A percentile compares a stretch with the other conserved stretches of the same genome.
These are phyloP conservation scores for Zaprionus kolodkinae DNA, from an alignment of 1,140 invertebrate genomes.

Conservation along the genomic window DNA sequence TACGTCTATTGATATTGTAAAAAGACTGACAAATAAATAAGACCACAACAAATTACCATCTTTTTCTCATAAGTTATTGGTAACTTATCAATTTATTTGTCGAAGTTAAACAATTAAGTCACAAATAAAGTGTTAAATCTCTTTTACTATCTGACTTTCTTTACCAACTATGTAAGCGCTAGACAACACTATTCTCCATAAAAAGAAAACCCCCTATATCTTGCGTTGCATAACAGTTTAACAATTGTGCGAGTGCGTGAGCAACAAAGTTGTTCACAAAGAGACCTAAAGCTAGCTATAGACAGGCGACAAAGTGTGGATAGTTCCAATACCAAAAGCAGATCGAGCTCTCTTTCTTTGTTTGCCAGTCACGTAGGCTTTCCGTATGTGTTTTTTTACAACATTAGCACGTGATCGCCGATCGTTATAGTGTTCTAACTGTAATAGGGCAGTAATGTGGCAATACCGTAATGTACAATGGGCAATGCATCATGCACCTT, in stretches of 20 bases:
- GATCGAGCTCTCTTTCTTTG: conserved; percentile 1
- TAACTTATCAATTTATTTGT: neutral
- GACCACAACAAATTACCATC: neutral
- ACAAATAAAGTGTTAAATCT: neutral
- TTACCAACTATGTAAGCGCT: neutral
- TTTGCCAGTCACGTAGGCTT: conserved; percentile 61
- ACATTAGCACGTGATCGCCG: conserved; percentile 60
- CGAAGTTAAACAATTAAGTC: neutral
- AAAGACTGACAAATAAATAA: neutral
- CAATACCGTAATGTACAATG: conserved; percentile 26
- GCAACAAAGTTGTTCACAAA: neutral
- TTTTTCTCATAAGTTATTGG: neutral
- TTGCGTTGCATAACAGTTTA: neutral
- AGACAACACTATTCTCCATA: neutral
- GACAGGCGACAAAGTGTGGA: conserved; percentile 13
- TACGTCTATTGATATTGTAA: too few relatives aligned
- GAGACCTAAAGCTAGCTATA: neutral
- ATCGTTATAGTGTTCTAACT: conserved; percentile 60
- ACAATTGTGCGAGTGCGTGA: neutral
- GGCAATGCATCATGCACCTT: conserved; percentile 57
- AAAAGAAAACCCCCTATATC: neutral
- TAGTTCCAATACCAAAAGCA: conserved; percentile 9
- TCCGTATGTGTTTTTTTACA: conserved; percentile 48
- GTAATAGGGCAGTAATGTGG: conserved; percentile 43
- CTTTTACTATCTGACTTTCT: neutral